These are phyloP conservation scores for Hemicordylus capensis DNA, from an alignment of 2,113 vertebrate species.

Conservation along the genomic window DNA sequence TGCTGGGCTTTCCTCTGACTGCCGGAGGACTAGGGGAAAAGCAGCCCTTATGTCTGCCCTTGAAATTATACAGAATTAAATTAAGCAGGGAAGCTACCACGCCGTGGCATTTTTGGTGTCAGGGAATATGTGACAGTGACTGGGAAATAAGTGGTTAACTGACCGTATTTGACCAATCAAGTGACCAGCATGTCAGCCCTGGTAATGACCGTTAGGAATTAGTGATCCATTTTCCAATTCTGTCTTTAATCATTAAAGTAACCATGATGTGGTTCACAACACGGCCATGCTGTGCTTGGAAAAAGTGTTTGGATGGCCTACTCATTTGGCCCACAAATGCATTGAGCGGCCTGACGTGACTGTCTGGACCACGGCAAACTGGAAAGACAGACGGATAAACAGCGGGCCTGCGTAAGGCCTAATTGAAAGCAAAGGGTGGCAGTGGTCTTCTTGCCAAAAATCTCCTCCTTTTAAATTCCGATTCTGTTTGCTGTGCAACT, in stretches of 20 bases:
- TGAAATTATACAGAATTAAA: too few species aligned
- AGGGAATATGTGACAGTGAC: too few species aligned
- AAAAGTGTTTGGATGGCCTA: neutral
- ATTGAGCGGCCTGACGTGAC: too few species aligned
- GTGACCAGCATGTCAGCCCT: too few species aligned
- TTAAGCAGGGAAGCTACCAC: too few species aligned
- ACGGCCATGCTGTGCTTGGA: neutral
- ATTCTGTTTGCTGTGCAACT: neutral
- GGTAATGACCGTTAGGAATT: neutral
- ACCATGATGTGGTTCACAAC: neutral
- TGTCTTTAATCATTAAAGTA: neutral
- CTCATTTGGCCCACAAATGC: neutral
- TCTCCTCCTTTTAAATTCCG: constrained; percentile 3
- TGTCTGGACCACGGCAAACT: too few species aligned
- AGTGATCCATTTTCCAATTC: neutral
- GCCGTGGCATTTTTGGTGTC: too few species aligned
- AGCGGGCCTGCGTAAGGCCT: neutral
- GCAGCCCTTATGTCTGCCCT: too few species aligned
- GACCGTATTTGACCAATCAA: too few species aligned
- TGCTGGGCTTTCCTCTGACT: too few species aligned
- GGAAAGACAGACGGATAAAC: neutral
- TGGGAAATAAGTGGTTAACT: too few species aligned
- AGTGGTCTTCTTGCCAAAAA: constrained; percentile 44
- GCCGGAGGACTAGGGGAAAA: too few species aligned
- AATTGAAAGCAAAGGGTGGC: neutral